These are phyloP conservation scores for Arothron firmamentum DNA, from an alignment of 2,113 vertebrate species.

Conservation along the genomic window DNA sequence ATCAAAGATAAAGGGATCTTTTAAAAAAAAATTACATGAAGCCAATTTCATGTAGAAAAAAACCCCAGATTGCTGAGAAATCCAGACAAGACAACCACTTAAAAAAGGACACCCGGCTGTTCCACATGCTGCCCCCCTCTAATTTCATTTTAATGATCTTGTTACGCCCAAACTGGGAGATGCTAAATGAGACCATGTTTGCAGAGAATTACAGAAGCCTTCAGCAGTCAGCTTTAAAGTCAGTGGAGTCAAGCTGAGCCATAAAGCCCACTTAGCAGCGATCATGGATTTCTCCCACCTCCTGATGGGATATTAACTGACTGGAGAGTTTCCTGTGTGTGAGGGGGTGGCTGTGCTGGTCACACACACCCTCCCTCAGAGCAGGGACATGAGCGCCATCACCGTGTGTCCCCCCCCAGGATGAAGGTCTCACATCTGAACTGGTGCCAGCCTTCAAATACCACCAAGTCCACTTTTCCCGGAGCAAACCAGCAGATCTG, in stretches of 20 bases:
- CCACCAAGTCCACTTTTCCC: conserved; percentile 51
- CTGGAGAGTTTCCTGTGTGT: conserved; percentile 20
- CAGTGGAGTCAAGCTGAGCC: conserved; percentile 16
- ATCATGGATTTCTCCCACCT: conserved; percentile 17
- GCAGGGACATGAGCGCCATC: conserved; percentile 36
- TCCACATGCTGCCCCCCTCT: too few relatives aligned
- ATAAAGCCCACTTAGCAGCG: conserved; percentile 17
- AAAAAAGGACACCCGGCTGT: background rate
- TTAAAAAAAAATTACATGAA: background rate
- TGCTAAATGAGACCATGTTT: background rate
- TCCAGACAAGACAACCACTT: background rate
- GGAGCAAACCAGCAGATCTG: conserved; percentile 37
- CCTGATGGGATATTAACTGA: conserved; percentile 29
- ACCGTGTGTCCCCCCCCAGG: conserved; percentile 34
- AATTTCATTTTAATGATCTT: background rate
- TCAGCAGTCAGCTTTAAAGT: conserved; percentile 8
- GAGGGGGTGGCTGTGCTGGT: conserved; percentile 24
- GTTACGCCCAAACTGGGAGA: background rate
- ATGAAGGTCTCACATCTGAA: conserved; percentile 15
- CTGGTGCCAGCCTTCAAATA: conserved; percentile 25
- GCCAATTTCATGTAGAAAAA: background rate
- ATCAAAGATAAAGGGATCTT: too few relatives aligned
- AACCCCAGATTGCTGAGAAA: background rate
- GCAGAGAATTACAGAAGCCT: conserved; percentile 1
- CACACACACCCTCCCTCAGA: conserved; percentile 27